phyloP scores from a whole-genome alignment of 2,113 vertebrate species.

The Chauna torquata region DNA sequence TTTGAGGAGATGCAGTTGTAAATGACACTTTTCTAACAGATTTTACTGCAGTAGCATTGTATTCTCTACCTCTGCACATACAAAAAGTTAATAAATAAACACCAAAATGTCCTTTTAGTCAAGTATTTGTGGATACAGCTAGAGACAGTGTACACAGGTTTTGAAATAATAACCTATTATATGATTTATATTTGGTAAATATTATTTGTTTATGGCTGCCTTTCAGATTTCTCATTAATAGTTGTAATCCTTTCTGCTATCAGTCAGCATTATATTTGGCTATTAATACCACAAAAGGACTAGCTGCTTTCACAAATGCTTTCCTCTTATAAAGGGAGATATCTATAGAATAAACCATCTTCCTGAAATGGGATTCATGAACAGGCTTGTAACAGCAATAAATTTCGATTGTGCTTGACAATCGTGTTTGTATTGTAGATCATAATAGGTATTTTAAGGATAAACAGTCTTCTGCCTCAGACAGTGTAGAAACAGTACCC shows the following conservation, averaged over 20 bases:
- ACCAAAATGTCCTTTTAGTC: not conserved
- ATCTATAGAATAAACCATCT: not conserved
- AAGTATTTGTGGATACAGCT: not conserved
- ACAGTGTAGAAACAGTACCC: not conserved
- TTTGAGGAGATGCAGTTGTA: not conserved
- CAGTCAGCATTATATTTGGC: not conserved
- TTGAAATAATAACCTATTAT: not conserved
- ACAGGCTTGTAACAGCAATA: not conserved
- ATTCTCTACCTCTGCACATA: not conserved
- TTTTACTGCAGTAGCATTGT: not conserved
- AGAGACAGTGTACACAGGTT: not conserved
- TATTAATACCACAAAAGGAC: not conserved
- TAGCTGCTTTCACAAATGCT: not conserved
- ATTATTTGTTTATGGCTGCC: not conserved
- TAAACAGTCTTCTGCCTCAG: not conserved
- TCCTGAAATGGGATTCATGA: not conserved
- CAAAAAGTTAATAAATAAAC: not conserved
- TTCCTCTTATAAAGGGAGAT: not conserved
- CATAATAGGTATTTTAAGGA: not conserved
- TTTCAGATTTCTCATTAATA: not conserved
- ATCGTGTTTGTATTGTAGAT: not conserved
- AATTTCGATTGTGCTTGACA: not conserved
- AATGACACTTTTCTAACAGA: not conserved
- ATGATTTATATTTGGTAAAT: not conserved
- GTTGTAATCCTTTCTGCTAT: not conserved